Evolutionary conservation across 2,113 vertebrate genomes (phyloP).

Genomic region (Phycodurus eques): DNA sequence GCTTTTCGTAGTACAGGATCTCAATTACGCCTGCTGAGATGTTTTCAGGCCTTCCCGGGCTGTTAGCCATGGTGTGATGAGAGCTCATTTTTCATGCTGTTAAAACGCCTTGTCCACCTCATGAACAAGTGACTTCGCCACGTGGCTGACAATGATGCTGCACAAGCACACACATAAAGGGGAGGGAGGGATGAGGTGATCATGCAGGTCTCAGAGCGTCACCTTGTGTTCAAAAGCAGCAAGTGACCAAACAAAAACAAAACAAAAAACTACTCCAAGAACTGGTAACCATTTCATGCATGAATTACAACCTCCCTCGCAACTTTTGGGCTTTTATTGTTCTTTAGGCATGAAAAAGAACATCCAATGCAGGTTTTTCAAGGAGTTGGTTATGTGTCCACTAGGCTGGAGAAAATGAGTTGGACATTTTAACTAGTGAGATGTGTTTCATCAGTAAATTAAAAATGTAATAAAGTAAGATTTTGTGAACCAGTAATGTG

Average conservation of each 20-base stretch:
- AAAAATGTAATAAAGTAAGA: no score
- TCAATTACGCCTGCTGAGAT: constrained; percentile 50
- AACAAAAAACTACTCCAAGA: not conserved
- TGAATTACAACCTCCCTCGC: no score
- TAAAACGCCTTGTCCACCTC: constrained; percentile 1
- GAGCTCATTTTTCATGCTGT: constrained; percentile 45
- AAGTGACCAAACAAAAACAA: constrained; percentile 10
- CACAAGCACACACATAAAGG: not conserved
- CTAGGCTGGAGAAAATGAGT: not conserved
- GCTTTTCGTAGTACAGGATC: constrained; percentile 40
- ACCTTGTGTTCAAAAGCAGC: constrained; percentile 54
- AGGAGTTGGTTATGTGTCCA: no score
- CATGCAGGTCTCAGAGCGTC: constrained; percentile 60
- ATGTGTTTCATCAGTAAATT: no score
- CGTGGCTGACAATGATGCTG: not conserved
- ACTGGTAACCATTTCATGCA: not conserved
- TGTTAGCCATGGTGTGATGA: constrained; percentile 32
- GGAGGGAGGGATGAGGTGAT: not conserved
- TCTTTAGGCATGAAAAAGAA: no score
- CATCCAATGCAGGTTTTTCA: no score
- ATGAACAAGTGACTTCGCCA: constrained; percentile 36
- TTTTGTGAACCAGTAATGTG: no score
- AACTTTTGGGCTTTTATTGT: not conserved
- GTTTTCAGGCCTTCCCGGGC: constrained; percentile 43
- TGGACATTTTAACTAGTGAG: no score